Conservation (phyloP, 1,140 invertebrate genomes). For the Drosophila pseudoananassae region DNA sequence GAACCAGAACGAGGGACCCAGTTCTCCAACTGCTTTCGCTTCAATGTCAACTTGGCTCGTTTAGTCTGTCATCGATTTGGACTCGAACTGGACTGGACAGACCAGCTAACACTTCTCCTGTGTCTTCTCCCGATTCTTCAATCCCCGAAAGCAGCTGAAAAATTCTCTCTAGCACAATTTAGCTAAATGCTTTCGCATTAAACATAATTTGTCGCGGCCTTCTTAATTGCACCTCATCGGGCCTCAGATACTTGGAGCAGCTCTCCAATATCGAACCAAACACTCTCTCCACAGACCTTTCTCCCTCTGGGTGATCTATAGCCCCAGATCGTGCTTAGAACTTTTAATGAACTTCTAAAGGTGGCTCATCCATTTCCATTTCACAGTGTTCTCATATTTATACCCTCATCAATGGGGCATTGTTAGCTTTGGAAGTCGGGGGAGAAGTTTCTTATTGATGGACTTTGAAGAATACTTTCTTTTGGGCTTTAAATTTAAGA, state of each 20-base stretch:
- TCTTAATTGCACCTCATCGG: conserved; percentile 39
- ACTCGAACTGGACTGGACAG: conserved; percentile 58
- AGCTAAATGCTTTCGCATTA: conserved; percentile 56
- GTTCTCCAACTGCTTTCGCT: conserved; percentile 64
- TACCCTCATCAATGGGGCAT: conserved; percentile 8
- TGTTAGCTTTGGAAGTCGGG: not conserved
- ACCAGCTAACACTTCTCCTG: conserved; percentile 27
- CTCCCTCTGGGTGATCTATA: conserved; percentile 35
- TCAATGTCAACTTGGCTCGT: conserved; percentile 66
- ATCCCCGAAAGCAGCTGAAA: conserved; percentile 38
- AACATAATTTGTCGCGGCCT: conserved; percentile 53
- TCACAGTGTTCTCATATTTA: conserved; percentile 32
- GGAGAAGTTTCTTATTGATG: not conserved
- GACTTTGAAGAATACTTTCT: no score
- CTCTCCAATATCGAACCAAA: conserved; percentile 13
- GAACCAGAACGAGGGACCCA: conserved; percentile 9
- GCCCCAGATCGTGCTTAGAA: conserved; percentile 48
- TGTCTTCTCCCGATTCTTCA: not conserved
- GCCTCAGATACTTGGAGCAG: no score
- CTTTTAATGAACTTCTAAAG: conserved; percentile 53
- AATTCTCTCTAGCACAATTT: conserved; percentile 44
- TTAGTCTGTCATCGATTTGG: conserved; percentile 74
- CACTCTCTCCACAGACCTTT: conserved; percentile 34
- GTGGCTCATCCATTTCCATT: conserved; percentile 40
- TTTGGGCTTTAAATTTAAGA: no score